Base-by-base conservation (phyloP, 2,113 vertebrate genomes). In the Eudyptes chrysolophus region DNA sequence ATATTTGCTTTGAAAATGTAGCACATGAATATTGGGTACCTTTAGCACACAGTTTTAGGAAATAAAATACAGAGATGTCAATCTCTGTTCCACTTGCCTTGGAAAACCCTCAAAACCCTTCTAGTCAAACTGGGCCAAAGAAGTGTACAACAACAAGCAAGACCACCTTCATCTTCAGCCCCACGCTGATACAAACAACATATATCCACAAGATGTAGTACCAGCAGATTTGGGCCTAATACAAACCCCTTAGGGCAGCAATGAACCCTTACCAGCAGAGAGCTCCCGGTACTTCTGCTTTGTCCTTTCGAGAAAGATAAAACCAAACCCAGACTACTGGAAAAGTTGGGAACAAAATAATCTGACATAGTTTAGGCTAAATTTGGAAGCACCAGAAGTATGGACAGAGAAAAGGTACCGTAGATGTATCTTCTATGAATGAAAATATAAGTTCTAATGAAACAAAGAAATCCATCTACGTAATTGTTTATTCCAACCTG, bases 161-260 rank as follows among this genome's bases (percentile, higher is more conserved):
- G 57, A 83, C 34, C 20, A 51, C 29, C 6, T 65, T 38, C 14
- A 34, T 16, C 42, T 69, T 85, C 34, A 64, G 19, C 61, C 17
- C 29, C 26, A 42, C 0, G 0, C 48, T 42, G 27, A 84, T 22
- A 60, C 0, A 0, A 95, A 86, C n/a, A 72, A 55, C 26, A 16
- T 6, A 55, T 0, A 83, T 25, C 21, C 57, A 79, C 18, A 68
- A 60, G 22, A 71, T 16, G 61, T 9, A 71, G 16, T 20, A 52
- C 64, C 4, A 36, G 38, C 27, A 62, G 5, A 7, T n/a, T 48
- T 69, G 32, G 44, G 30, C 40, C 46, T 49, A 19, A 19, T 15
- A 49, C 55, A 65, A 62, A 25, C 11, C 12, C 25, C 55, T 64
- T 10, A n/a, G 16, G 60, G 68, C 32, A 81, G 44, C 70, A 82